phyloP scores from a whole-genome alignment of 2,888 invertebrate species.

The Hydroisotoma schaefferi region DNA sequence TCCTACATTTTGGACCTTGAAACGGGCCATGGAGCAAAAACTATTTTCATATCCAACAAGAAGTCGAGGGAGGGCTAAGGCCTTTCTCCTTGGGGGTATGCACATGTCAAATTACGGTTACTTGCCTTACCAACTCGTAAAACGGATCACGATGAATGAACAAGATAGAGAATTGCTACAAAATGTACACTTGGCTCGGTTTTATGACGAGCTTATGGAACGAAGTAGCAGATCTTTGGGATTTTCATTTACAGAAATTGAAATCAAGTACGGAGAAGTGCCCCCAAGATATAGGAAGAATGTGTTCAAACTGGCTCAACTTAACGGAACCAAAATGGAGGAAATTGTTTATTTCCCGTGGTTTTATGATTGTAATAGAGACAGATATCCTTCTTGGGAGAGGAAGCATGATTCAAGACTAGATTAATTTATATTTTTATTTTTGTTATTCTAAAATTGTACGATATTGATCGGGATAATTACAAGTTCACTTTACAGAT shows the following conservation, averaged over 20 bases:
- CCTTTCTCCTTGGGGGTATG: constrained; percentile 16
- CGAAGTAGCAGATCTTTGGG: not conserved
- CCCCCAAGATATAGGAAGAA: not conserved
- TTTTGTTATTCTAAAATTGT: no score
- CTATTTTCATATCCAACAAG: constrained; percentile 4
- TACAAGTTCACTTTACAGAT: no score
- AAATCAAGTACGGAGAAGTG: not conserved
- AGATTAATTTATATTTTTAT: no score
- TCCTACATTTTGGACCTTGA: constrained; percentile 13
- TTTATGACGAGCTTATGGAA: not conserved
- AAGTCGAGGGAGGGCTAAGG: not conserved
- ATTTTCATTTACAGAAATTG: no score
- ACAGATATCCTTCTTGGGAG: constrained; percentile 14
- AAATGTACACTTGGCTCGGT: no score
- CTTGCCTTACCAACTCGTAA: constrained; percentile 9
- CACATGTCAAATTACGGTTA: constrained; percentile 15
- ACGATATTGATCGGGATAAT: no score
- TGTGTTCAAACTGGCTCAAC: not conserved
- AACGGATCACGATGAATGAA: constrained; percentile 1
- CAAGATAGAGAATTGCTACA: no score
- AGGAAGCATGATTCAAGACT: constrained; percentile 11
- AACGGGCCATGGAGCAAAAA: not conserved
- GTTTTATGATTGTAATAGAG: constrained; percentile 17
- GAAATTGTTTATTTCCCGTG: constrained; percentile 12
- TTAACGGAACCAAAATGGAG: not conserved